Percentiles rank a stretch among this genome's conserved stretches.
phyloP scores from a whole-genome alignment of 2,888 invertebrate genomes.

The Schrankia costaestrigalis region DNA sequence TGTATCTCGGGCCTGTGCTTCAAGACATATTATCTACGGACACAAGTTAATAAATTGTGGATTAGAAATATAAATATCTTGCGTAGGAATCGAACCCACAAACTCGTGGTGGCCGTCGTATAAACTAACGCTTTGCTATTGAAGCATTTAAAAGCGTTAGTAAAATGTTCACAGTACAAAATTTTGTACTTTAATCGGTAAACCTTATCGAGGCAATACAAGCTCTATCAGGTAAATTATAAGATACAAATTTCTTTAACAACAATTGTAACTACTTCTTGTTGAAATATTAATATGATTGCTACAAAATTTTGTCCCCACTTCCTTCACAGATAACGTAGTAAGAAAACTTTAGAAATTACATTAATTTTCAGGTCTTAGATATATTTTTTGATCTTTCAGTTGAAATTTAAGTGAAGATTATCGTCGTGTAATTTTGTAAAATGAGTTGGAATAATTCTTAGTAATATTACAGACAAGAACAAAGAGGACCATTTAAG shows the following conservation, averaged over 20 bases:
- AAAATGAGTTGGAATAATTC: slow-evolving; percentile 13
- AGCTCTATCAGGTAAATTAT: too few species aligned
- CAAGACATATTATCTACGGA: too few species aligned
- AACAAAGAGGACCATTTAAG: not conserved
- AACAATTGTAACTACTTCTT: slow-evolving; percentile 20
- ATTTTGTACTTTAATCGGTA: too few species aligned
- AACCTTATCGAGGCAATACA: too few species aligned
- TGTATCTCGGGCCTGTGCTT: too few species aligned
- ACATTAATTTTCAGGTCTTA: slow-evolving; percentile 17
- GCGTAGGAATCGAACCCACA: too few species aligned
- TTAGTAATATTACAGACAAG: slow-evolving; percentile 7
- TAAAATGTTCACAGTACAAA: too few species aligned
- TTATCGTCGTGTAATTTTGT: slow-evolving; percentile 18
- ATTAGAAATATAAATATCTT: too few species aligned
- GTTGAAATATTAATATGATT: slow-evolving; percentile 30
- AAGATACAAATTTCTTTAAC: slow-evolving; percentile 26
- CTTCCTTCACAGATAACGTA: slow-evolving; percentile 19
- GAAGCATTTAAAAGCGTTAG: too few species aligned
- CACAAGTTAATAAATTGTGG: too few species aligned
- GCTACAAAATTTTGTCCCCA: slow-evolving; percentile 13
- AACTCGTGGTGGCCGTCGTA: too few species aligned
- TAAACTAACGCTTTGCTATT: too few species aligned
- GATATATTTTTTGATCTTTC: slow-evolving; percentile 26
- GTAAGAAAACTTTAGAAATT: slow-evolving; percentile 22
- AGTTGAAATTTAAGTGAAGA: slow-evolving; percentile 12